Evolutionary conservation across 2,113 vertebrate species (phyloP).

Genomic region (Halcyon malimbica): DNA sequence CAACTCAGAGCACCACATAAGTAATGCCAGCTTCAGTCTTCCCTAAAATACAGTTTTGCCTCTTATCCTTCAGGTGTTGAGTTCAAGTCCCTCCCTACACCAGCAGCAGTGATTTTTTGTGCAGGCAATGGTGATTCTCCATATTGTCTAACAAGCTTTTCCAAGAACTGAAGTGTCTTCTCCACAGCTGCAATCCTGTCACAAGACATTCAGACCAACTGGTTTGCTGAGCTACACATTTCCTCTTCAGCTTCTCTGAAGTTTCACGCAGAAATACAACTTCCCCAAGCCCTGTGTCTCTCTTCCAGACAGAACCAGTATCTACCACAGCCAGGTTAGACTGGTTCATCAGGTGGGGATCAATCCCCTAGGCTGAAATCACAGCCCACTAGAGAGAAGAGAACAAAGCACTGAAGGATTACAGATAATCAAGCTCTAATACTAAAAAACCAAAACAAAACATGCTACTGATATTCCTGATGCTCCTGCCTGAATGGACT

Average conservation of each 20-base stretch:
- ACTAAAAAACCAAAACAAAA: neutral
- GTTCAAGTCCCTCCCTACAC: neutral
- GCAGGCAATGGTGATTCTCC: neutral
- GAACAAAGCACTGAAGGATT: conserved; percentile 7
- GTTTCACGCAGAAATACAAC: neutral
- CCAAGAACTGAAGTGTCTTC: neutral
- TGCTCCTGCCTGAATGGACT: neutral
- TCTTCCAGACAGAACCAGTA: neutral
- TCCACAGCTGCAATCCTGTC: neutral
- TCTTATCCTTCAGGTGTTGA: neutral
- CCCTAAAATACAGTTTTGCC: neutral
- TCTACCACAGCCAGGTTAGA: neutral
- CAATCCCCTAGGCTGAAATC: neutral
- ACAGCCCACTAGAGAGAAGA: neutral
- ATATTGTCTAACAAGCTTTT: neutral
- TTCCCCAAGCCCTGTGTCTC: neutral
- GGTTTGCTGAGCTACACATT: neutral
- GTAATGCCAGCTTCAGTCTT: neutral
- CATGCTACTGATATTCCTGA: neutral
- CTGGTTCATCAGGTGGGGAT: neutral
- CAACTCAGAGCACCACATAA: neutral
- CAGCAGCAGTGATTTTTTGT: neutral
- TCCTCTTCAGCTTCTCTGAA: neutral
- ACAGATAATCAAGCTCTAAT: neutral
- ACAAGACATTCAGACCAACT: neutral